phyloP scores from a whole-genome alignment of 2,888 invertebrate genomes.

The Acleris holmiana region DNA sequence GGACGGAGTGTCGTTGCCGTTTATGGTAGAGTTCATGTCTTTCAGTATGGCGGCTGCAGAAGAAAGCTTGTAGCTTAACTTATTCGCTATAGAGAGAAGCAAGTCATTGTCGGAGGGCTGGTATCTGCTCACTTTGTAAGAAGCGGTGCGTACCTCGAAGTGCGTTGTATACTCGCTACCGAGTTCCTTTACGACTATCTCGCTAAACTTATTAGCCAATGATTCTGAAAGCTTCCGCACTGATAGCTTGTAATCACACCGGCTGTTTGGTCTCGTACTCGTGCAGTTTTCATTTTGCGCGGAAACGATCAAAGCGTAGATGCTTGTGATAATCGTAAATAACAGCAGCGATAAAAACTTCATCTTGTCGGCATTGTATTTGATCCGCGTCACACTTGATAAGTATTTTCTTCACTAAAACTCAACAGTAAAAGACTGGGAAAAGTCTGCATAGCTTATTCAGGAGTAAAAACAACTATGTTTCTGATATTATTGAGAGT shows the following conservation, averaged over 20 bases:
- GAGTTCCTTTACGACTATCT: constrained; percentile 72
- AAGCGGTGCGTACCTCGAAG: constrained; percentile 66
- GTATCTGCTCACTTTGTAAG: constrained; percentile 67
- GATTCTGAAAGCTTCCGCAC: constrained; percentile 67
- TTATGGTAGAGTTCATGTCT: constrained; percentile 71
- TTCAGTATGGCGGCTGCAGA: constrained; percentile 68
- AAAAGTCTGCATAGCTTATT: constrained; percentile 20
- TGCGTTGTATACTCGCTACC: constrained; percentile 73
- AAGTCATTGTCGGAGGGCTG: constrained; percentile 64
- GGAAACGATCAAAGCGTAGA: constrained; percentile 54
- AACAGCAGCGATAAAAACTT: constrained; percentile 68
- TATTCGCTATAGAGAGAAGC: constrained; percentile 64
- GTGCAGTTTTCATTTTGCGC: constrained; percentile 72
- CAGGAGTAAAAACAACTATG: constrained; percentile 5
- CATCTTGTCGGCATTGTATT: constrained; percentile 73
- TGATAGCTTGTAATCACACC: constrained; percentile 69
- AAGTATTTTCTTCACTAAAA: constrained; percentile 32
- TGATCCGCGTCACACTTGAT: constrained; percentile 49
- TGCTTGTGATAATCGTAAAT: constrained; percentile 60
- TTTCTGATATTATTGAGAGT: constrained; percentile 24
- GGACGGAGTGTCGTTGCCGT: constrained; percentile 71
- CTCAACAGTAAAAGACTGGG: constrained; percentile 20
- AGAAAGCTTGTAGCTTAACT: constrained; percentile 70
- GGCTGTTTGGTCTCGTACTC: constrained; percentile 63
- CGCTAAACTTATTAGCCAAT: constrained; percentile 67